Evolutionary conservation across 2,888 invertebrate genomes (phyloP), one percentile per base, ranked within the genome.

Genomic region (Eledona agricola): DNA sequence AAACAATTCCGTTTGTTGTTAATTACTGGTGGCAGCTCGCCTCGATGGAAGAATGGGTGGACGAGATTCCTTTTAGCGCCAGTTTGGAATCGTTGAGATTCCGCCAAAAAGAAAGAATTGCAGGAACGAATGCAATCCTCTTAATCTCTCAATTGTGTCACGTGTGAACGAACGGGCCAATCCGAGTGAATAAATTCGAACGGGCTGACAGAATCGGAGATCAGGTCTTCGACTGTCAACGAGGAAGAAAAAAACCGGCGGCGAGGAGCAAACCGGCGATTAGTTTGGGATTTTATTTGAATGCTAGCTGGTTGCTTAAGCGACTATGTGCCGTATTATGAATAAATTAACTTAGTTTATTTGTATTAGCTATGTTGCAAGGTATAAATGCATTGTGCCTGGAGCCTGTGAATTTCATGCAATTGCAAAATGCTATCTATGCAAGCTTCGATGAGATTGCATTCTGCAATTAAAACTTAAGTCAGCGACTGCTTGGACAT

Each of bases 331-430:
- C 31, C 19, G 28, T 49, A 49, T 49, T 49, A 49, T 49, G 49
- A 37, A 49, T 49, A 49, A 49, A 49, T 49, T 49, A 49, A 20
- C 38, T 38, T 40, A 49, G 29, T 49, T 49, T 49, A 49, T 49
- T 49, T 49, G 29, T 49, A 49, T 49, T 49, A 49, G 38, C 37
- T 37, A 37, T 38, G 49, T 40, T 38, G 38, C 31, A 42, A 49
- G 49, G 38, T 31, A 29, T 37, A 49, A 49, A 29, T 29, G 49
- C 49, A 40, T 49, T 40, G 49, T 37, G 49, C 49, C 38, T 16
- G 26, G 23, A 34, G 49, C 49, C 12, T 25, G 37, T 45, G 49
- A 38, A 38, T 38, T 49, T 49, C 49, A 49, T 37, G 49, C 49
- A 49, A 49, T 49, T 49, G 49, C 38, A 40, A 49, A 49, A 49